These are phyloP conservation scores for Cichlasoma orientale DNA, from an alignment of 2,797 vertebrate species.

Conservation along the genomic window DNA sequence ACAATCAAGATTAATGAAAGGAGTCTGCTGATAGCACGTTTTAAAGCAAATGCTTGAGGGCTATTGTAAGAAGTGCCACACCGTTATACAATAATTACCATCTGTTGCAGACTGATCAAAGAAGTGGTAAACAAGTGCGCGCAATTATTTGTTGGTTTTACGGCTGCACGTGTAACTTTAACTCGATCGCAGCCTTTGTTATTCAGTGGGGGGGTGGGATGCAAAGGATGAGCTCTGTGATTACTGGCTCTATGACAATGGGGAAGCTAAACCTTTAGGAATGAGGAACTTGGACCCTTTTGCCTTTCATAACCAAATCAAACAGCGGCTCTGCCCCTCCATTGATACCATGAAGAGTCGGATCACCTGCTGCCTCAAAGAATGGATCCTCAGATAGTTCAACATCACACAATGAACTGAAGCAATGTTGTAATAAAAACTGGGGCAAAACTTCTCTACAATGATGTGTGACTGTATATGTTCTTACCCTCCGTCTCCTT, in stretches of 20 bases:
- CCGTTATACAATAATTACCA: constrained; percentile 19
- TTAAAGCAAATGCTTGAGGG: constrained; percentile 6
- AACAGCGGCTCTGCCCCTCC: not conserved
- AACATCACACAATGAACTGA: not conserved
- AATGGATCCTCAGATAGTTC: not conserved
- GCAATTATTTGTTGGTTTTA: constrained; percentile 22
- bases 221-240: constrained; percentile 13
- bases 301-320: constrained; percentile 21
- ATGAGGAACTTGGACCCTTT: not conserved
- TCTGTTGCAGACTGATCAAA: not conserved
- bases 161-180: constrained; percentile 1
- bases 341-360: not conserved
- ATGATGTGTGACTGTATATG: not conserved
- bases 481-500: not conserved
- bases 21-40: not conserved
- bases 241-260: not conserved
- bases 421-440: not conserved
- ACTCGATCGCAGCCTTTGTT: constrained; percentile 25
- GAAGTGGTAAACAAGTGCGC: constrained; percentile 26
- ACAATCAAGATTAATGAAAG: constrained; percentile 15
- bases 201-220: not conserved
- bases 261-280: not conserved
- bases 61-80: not conserved
- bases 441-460: not conserved
- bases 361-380: not conserved